These are phyloP conservation scores for Phrynocephalus versicolor DNA, from an alignment of 2,113 vertebrate genomes.

Conservation along the genomic window DNA sequence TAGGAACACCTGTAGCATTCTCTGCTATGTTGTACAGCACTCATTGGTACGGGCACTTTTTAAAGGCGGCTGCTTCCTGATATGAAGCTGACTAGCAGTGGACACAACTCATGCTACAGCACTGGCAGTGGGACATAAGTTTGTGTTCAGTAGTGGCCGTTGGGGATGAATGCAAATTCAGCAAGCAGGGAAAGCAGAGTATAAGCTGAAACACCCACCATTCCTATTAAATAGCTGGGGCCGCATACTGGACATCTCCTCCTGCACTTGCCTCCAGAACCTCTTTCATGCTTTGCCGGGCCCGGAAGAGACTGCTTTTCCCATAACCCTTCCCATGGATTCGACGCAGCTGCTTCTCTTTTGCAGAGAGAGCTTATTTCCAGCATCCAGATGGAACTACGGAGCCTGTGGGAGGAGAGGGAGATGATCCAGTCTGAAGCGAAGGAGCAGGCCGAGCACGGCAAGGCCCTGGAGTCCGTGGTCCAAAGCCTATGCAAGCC, in stretches of 20 bases:
- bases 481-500: slow-evolving; percentile 78
- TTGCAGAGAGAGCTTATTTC: slow-evolving; percentile 77
- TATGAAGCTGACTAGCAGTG: neutral
- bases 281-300: neutral
- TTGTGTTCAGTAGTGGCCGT: too few species aligned
- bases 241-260: neutral
- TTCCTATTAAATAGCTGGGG: neutral
- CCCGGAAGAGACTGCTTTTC: neutral
- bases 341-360: neutral
- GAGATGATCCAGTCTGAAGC: slow-evolving; percentile 67
- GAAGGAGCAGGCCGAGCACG: slow-evolving; percentile 59
- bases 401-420: slow-evolving; percentile 67
- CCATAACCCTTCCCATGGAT: neutral
- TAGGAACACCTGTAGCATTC: neutral
- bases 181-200: neutral
- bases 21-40: neutral
- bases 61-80: neutral
- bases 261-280: too few species aligned
- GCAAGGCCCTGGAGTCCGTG: slow-evolving; percentile 67
- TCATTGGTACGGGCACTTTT: fast-evolving
- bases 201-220: neutral
- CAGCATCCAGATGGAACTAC: slow-evolving; percentile 73
- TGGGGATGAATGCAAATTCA: too few species aligned
- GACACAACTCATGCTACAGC: too few species aligned
- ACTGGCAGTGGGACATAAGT: too few species aligned